Percentiles rank a stretch among this genome's conserved stretches.
phyloP scores from a whole-genome alignment of 2,797 vertebrate species.

The Parotocinclus haroldoi region DNA sequence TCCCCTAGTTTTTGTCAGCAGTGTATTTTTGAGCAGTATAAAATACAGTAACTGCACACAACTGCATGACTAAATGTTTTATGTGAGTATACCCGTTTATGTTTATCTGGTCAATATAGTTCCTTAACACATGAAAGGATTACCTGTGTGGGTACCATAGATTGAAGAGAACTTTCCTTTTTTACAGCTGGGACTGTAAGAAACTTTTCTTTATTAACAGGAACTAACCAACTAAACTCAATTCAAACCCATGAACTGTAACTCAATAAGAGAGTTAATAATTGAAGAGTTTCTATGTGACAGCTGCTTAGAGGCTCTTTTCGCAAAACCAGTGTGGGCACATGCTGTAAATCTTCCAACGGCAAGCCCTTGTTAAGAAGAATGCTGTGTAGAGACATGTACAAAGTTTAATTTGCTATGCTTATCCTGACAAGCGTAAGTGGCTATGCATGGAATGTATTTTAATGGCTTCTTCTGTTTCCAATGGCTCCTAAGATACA shows the following conservation, averaged over 20 bases:
- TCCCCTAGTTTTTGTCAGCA: too few species aligned
- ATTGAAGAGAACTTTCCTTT: slow-evolving; percentile 4
- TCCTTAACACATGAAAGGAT: slow-evolving; percentile 8
- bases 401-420: too few species aligned
- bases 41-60: not conserved
- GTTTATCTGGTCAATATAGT: not conserved
- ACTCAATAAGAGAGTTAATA: slow-evolving; percentile 61
- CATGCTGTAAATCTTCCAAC: slow-evolving; percentile 58
- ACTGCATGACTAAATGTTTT: not conserved
- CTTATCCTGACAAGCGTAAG: not conserved
- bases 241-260: slow-evolving; percentile 7
- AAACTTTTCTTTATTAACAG: slow-evolving; percentile 22
- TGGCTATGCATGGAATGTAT: not conserved
- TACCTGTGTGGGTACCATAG: not conserved
- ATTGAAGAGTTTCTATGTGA: slow-evolving; percentile 55
- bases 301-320: slow-evolving; percentile 45
- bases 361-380: slow-evolving; percentile 61
- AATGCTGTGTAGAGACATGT: slow-evolving; percentile 54
- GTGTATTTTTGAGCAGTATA: too few species aligned
- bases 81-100: too few species aligned
- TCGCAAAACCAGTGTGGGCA: slow-evolving; percentile 40
- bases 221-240: slow-evolving; percentile 17
- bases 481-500: too few species aligned
- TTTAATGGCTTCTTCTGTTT: not conserved
- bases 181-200: not conserved